Evolutionary conservation across 1,140 invertebrate species (phyloP), one percentile per base, ranked within the genome.

Genomic region (Drosophila setifemur): DNA sequence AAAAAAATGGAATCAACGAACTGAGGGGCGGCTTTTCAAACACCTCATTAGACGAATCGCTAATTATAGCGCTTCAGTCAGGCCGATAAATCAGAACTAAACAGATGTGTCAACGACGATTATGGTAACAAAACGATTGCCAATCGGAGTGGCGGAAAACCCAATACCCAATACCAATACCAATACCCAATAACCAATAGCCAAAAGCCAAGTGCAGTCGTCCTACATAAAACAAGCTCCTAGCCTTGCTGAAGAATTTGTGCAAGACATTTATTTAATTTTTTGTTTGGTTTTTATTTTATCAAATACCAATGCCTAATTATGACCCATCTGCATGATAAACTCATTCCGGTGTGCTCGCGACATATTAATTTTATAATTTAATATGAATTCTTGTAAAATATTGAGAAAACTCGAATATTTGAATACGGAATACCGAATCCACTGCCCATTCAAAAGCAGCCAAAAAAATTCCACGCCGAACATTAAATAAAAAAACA

Each of bases 351-450:
- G 68, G 43, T 58, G 60, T 74, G 79, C 78, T 67, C 74, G 64
- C 70, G 31, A 85, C 78, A 85, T 83, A 83, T 83, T 78, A 83
- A 85, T 85, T 79, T 85, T 72, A 85, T 72, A 79, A 83, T 63
- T 85, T 68, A 23, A 85, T 86, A 79, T 79, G 73, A 86, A 86
- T 85, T 85, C 79, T 85, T 85, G 79, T 85, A 85, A 85, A 71
- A 85, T 83, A 83, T 83, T 77, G 77, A 83, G 69, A 76, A 73
- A 83, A 83, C 58, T 61, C 64, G 63, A 73, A 83, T 72, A 85
- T 85, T 85, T 85, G 67, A 85, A 85, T 85, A 85, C 21, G 21
- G 2, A 2, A 23, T 5, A 23, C 21, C 21, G 33, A 26, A 31
- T 44, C 25, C 50, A 58, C 48, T 66, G 74, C 54, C 79, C 75